Percentiles rank a stretch among this genome's conserved stretches.
phyloP scores from a whole-genome alignment of 2,113 vertebrate species.

The Terrapene triunguis region DNA sequence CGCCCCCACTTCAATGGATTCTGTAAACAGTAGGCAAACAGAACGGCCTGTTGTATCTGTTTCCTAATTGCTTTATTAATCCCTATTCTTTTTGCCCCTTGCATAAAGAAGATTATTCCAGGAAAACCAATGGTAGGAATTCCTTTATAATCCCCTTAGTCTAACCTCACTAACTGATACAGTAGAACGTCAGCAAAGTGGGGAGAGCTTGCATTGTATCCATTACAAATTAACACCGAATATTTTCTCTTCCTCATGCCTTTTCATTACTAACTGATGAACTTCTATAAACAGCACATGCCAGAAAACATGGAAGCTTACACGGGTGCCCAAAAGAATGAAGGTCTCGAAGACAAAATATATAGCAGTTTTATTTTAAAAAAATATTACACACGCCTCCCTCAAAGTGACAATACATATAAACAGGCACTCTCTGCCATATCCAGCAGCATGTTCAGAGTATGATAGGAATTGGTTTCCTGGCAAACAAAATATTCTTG shows the following conservation, averaged over 20 bases:
- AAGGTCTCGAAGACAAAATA: not conserved
- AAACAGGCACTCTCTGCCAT: not conserved
- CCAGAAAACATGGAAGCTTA: constrained; percentile 50
- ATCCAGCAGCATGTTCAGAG: constrained; percentile 34
- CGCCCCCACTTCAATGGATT: not conserved
- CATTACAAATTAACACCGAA: not conserved
- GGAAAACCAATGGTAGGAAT: not conserved
- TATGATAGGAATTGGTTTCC: constrained; percentile 69
- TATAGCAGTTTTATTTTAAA: constrained; percentile 43
- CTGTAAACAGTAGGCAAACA: not conserved
- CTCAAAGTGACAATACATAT: constrained; percentile 53
- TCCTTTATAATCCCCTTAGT: constrained; percentile 43
- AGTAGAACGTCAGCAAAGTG: not conserved
- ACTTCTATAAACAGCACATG: constrained; percentile 16
- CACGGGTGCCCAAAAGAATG: not conserved
- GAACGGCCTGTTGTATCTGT: not conserved
- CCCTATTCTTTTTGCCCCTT: constrained; percentile 7
- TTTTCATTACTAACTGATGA: constrained; percentile 28
- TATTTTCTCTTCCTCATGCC: constrained; percentile 7
- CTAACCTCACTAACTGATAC: not conserved
- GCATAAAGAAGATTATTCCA: constrained; percentile 42
- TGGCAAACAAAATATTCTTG: constrained; percentile 46
- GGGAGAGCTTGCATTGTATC: not conserved
- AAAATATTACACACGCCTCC: constrained; percentile 38
- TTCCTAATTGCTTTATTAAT: constrained; percentile 35